A percentile compares a stretch with the other conserved stretches of the same genome.
phyloP scores from a whole-genome alignment of 2,797 vertebrate genomes.

The Thalassophryne amazonica region DNA sequence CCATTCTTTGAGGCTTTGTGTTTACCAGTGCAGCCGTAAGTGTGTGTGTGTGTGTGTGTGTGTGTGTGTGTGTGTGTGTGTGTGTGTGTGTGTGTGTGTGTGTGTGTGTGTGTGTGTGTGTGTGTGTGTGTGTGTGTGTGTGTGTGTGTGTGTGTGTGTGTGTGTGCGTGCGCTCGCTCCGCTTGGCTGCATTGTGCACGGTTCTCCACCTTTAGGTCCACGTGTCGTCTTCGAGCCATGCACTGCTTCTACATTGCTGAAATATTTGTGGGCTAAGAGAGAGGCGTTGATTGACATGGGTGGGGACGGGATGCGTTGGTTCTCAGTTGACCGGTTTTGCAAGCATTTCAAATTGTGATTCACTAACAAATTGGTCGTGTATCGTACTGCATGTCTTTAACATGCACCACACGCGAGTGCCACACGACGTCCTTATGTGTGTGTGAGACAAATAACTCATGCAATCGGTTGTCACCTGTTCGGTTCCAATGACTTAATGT shows the following conservation, averaged over 20 bases:
- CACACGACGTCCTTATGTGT: too few species aligned
- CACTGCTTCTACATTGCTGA: constrained; percentile 37
- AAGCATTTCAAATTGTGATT: constrained; percentile 24
- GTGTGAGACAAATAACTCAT: too few species aligned
- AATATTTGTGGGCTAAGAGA: constrained; percentile 36
- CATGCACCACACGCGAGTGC: constrained; percentile 17
- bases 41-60: neutral
- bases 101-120: neutral
- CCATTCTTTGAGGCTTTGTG: constrained; percentile 48
- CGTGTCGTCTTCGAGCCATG: neutral
- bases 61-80: neutral
- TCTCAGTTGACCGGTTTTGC: constrained; percentile 29
- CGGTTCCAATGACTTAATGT: neutral
- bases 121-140: neutral
- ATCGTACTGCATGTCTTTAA: constrained; percentile 10
- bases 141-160: neutral
- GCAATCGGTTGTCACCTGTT: neutral
- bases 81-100: too few species aligned
- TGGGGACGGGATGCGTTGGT: constrained; percentile 2
- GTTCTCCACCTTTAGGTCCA: neutral
- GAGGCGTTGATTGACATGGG: neutral
- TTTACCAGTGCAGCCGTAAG: constrained; percentile 16
- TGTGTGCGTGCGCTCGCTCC: neutral
- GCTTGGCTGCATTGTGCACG: too few species aligned
- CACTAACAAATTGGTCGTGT: neutral